Base-by-base conservation (phyloP, 2,113 vertebrate genomes). In the Gallinago undulata region DNA sequence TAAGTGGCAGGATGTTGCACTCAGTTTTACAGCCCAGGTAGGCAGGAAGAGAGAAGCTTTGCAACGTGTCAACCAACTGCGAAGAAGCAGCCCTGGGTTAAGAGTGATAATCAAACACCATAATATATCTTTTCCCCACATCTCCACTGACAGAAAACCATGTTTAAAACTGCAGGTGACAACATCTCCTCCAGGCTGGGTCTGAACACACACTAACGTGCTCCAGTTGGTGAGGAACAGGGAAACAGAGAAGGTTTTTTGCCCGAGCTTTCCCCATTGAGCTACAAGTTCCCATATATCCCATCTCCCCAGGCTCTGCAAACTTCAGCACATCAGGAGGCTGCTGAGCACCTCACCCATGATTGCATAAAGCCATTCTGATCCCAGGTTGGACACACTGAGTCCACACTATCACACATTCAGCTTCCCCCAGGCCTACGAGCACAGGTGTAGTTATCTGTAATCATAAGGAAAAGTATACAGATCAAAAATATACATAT, bases 241-340 rank as follows among this genome's bases (percentile, higher is more conserved):
- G 21, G 35, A 72, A 81, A 63, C 8, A 30, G 23, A 76, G 51
- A 45, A 63, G 4, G 4, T 1, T 87, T 87, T 79, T 56, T 60
- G 13, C 43, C 39, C 24, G 67, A 67, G 31, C 9, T 87, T 53
- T 72, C 60, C 45, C 59, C 50, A 25, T 0, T 27, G 18, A 82
- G 45, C 18, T 78, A 9, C 24, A 27, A 35, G 37, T 59, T 43
- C 41, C n/a, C 0, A 0, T 10, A 19, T 1, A 18, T 23, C 33
- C 37, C 55, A 60, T 33, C 56, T 51, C 35, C 39, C 23, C 22
- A 7, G 59, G 33, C 39, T 60, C 18, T 45, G 76, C 43, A 56
- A 53, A 84, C 68, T 77, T 50, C 50, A 88, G 31, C 50, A 43
- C 37, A 11, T 5, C 48, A 50, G 35, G 33, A 69, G 37, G 73